Conservation (phyloP, 2,888 invertebrate genomes). For the Sinhomidia bicolor region DNA sequence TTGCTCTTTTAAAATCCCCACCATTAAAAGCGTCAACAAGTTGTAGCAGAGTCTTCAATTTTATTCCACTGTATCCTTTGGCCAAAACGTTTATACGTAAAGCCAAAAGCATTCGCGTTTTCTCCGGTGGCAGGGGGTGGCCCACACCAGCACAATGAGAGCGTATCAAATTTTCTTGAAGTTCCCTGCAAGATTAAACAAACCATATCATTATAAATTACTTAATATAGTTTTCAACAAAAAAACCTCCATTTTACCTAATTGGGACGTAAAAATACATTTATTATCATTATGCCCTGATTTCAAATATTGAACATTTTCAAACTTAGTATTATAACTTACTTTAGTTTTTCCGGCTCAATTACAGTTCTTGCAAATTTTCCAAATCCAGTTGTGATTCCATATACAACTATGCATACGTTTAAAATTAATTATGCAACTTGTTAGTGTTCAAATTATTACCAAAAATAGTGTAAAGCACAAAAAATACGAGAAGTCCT, state of each 20-base stretch:
- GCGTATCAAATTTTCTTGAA: conserved; percentile 86
- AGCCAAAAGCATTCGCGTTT: conserved; percentile 86
- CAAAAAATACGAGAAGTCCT: no score
- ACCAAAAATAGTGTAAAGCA: no score
- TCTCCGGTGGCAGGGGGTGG: conserved; percentile 84
- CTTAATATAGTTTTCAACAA: no score
- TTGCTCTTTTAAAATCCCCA: conserved; percentile 81
- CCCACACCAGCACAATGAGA: conserved; percentile 87
- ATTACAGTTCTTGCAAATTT: conserved; percentile 85
- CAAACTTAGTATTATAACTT: no score
- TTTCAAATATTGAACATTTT: no score
- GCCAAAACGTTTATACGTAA: conserved; percentile 86
- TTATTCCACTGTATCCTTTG: conserved; percentile 87
- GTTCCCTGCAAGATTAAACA: conserved; percentile 81
- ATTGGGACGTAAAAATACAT: no score
- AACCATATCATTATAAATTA: no score
- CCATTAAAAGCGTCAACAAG: conserved; percentile 86
- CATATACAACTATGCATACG: conserved; percentile 82
- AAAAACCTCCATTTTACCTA: no score
- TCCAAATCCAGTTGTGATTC: conserved; percentile 87
- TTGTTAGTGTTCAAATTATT: background rate
- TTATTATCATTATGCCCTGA: no score
- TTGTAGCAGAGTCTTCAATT: conserved; percentile 84
- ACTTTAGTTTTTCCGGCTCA: conserved; percentile 84
- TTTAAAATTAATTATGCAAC: no score